Conservation (phyloP, 2,113 vertebrate species). For the Cricetomys ansorgei region DNA sequence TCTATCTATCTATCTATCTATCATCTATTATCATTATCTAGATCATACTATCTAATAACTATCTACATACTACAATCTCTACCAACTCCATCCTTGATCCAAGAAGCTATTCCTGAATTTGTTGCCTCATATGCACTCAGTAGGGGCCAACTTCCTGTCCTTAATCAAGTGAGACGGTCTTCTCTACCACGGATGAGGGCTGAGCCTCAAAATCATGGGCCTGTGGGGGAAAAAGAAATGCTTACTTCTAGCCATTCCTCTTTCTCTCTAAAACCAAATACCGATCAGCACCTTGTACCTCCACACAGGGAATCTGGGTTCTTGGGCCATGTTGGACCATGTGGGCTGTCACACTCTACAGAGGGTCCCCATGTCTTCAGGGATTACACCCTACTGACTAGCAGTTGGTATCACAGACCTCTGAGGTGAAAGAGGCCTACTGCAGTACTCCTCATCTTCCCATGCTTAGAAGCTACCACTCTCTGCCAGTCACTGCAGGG, state of each 20-base stretch:
- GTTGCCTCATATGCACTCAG: background rate
- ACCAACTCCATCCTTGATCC: background rate
- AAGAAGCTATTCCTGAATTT: background rate
- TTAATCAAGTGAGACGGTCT: background rate
- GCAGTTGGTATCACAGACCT: background rate
- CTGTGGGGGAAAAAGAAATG: background rate
- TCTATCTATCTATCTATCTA: no score
- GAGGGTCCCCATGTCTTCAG: background rate
- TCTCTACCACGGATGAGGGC: background rate
- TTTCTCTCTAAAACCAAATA: slow-evolving; percentile 32
- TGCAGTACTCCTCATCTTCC: background rate
- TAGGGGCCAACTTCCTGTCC: background rate
- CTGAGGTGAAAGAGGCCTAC: background rate
- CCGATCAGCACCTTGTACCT: slow-evolving; percentile 13
- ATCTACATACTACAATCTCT: no score
- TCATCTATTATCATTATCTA: no score
- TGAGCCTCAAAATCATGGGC: background rate
- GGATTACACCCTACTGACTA: background rate
- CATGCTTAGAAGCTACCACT: no score
- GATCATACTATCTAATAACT: no score
- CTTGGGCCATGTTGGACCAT: background rate
- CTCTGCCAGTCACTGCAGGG: fast-evolving
- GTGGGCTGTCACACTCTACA: background rate
- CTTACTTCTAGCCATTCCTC: background rate
- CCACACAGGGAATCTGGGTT: slow-evolving; percentile 6